A percentile compares a stretch with the other conserved stretches of the same genome.
Conservation (phyloP, 2,888 invertebrate genomes). For the Amblyjoppa fuscipennis region DNA sequence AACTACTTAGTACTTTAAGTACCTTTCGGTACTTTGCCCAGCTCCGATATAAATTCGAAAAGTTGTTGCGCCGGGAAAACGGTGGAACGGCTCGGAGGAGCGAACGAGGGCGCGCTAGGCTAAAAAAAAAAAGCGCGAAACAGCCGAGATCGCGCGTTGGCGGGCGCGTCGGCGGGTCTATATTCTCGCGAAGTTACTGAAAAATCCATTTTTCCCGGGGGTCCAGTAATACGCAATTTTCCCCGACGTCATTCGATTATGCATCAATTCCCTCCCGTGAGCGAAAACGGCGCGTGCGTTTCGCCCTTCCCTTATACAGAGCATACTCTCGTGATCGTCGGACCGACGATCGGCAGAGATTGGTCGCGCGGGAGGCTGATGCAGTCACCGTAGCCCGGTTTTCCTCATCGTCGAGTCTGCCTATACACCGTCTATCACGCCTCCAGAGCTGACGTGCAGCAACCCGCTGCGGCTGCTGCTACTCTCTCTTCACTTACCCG, state of each 20-base stretch:
- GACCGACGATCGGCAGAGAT: constrained; percentile 51
- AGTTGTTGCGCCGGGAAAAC: neutral
- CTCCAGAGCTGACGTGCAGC: neutral
- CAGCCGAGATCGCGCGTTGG: neutral
- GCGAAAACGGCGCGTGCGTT: constrained; percentile 34
- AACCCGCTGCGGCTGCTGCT: constrained; percentile 45
- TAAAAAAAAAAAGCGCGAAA: constrained; percentile 17
- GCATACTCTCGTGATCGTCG: constrained; percentile 17
- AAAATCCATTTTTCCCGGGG: constrained; percentile 59
- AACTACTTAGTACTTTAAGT: no score
- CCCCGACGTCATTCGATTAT: constrained; percentile 64
- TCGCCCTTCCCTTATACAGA: no score
- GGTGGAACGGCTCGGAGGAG: neutral
- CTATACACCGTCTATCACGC: constrained; percentile 39
- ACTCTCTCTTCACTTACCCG: constrained; percentile 39
- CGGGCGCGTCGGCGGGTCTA: constrained; percentile 7
- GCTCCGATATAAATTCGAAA: constrained; percentile 21
- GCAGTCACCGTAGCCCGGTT: constrained; percentile 19
- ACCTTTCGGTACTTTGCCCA: no score
- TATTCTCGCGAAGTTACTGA: constrained; percentile 44
- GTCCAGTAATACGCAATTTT: constrained; percentile 66
- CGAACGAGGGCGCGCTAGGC: neutral
- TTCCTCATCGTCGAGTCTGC: constrained; percentile 18
- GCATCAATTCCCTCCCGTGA: constrained; percentile 57
- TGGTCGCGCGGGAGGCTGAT: constrained; percentile 36